phyloP scores from a whole-genome alignment of 2,113 vertebrate genomes.

The Eidolon helvum region DNA sequence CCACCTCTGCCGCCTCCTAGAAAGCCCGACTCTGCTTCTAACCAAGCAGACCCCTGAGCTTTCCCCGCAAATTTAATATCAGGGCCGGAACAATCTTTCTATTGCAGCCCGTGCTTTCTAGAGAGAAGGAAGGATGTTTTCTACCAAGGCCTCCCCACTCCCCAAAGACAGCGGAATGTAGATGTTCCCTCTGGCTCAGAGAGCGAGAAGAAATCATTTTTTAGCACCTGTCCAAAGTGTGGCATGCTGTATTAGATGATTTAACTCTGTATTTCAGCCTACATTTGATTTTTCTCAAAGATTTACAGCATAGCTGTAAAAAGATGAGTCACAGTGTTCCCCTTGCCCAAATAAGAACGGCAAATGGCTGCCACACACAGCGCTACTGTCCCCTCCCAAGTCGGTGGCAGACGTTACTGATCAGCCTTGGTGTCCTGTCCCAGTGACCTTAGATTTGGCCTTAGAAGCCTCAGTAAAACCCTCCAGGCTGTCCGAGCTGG shows the following conservation, averaged over 20 bases:
- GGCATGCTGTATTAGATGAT: constrained; percentile 39
- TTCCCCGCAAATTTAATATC: constrained; percentile 10
- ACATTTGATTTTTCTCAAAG: constrained; percentile 42
- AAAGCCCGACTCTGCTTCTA: not conserved
- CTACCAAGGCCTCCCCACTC: not conserved
- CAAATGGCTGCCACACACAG: not conserved
- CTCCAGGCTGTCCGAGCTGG: not conserved
- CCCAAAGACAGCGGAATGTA: constrained; percentile 19
- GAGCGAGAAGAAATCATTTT: constrained; percentile 54
- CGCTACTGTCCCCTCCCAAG: not conserved
- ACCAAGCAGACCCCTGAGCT: not conserved
- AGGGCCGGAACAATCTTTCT: not conserved
- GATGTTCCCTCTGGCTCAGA: constrained; percentile 28
- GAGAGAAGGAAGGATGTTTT: constrained; percentile 5
- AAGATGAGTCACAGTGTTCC: constrained; percentile 33
- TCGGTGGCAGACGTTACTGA: not conserved
- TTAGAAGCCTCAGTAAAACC: not conserved
- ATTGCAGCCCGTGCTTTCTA: not conserved
- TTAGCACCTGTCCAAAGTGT: constrained; percentile 57
- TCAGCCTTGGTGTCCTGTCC: not conserved
- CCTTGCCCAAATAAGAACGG: constrained; percentile 32
- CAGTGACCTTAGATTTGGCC: not conserved
- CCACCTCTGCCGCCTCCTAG: not conserved
- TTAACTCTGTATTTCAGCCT: constrained; percentile 60
- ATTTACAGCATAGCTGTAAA: constrained; percentile 51